A percentile compares a stretch with the other conserved stretches of the same genome.
Conservation (phyloP, 2,888 invertebrate genomes). For the Muscina levida region DNA sequence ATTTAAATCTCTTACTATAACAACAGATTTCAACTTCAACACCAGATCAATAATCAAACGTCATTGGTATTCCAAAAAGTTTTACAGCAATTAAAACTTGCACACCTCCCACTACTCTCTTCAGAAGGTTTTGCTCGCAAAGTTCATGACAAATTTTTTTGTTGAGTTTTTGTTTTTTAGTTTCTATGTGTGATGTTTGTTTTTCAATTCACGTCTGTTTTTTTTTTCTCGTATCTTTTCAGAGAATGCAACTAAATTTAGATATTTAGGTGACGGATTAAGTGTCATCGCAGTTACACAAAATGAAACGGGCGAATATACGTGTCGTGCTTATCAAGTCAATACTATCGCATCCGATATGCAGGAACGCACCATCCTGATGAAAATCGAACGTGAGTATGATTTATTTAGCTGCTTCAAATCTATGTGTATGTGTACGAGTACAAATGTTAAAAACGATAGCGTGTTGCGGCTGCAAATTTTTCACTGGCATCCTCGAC, state of each 20-base stretch:
- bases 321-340: conserved; percentile 82
- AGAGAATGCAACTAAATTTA: conserved; percentile 78
- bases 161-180: conserved; percentile 26
- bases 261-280: conserved; percentile 82
- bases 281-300: conserved; percentile 82
- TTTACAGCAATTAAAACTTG: too few species aligned
- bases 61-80: too few species aligned
- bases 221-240: conserved; percentile 60
- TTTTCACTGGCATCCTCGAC: not conserved
- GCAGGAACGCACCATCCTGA: conserved; percentile 81
- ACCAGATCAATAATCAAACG: too few species aligned
- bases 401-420: conserved; percentile 46
- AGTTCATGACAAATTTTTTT: not conserved
- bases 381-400: conserved; percentile 83
- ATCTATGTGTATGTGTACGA: conserved; percentile 5
- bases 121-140: not conserved
- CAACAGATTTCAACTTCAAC: too few species aligned
- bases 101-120: not conserved
- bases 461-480: not conserved
- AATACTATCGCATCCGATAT: conserved; percentile 81
- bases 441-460: too few species aligned
- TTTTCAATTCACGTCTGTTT: conserved; percentile 39
- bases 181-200: conserved; percentile 45
- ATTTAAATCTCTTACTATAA: too few species aligned
- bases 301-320: conserved; percentile 82